phyloP scores from a whole-genome alignment of 1,140 invertebrate species.

The Elysia chlorotica region DNA sequence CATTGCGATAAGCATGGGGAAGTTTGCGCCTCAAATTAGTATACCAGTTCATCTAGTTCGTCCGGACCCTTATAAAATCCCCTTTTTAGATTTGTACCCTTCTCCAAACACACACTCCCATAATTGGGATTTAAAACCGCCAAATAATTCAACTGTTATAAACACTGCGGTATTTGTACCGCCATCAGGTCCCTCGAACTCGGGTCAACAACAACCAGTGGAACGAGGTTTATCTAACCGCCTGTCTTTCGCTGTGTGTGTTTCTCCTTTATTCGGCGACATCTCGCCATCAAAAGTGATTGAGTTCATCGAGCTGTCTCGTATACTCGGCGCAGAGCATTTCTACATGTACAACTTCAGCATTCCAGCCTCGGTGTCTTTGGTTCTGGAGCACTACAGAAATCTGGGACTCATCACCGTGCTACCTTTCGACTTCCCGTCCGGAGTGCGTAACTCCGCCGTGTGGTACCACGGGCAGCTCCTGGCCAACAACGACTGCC shows the following conservation, averaged over 20 bases:
- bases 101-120: too few relatives aligned
- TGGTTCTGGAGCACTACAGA: neutral
- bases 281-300: neutral
- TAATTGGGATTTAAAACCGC: too few relatives aligned
- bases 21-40: neutral
- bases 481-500: constrained; percentile 57
- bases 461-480: constrained; percentile 61
- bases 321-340: neutral
- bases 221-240: too few relatives aligned
- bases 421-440: constrained; percentile 50
- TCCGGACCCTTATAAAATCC: too few relatives aligned
- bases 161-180: too few relatives aligned
- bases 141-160: neutral
- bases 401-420: constrained; percentile 35
- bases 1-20: neutral
- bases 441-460: constrained; percentile 17
- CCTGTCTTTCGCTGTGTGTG: constrained; percentile 14
- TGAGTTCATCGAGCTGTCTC: constrained; percentile 9
- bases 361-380: neutral
- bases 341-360: neutral
- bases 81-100: too few relatives aligned
- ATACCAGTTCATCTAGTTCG: too few relatives aligned
- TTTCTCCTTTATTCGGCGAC: constrained; percentile 13
- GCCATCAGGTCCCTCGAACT: too few relatives aligned
- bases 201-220: too few relatives aligned